phyloP scores from a whole-genome alignment of 2,797 vertebrate genomes.

The Mormyrus hasselquistii region DNA sequence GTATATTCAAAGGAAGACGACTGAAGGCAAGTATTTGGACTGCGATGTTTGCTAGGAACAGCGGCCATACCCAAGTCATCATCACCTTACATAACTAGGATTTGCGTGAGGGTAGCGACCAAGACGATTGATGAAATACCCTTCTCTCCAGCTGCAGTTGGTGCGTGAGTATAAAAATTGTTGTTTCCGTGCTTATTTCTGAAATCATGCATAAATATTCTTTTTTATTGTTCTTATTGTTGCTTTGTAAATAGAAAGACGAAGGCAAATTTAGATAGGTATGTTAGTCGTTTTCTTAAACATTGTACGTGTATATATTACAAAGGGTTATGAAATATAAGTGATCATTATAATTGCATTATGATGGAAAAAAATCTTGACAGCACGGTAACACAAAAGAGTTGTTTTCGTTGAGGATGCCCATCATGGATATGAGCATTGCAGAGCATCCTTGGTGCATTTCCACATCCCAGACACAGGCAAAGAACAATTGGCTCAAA shows the following conservation, averaged over 20 bases:
- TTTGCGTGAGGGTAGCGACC: slow-evolving; percentile 34
- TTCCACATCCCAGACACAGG: slow-evolving; percentile 30
- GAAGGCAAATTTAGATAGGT: not conserved
- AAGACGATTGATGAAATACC: slow-evolving; percentile 28
- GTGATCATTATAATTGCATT: not conserved
- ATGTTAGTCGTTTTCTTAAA: not conserved
- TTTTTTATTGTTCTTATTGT: not conserved
- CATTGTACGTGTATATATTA: not conserved
- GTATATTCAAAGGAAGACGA: not conserved
- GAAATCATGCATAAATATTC: not conserved
- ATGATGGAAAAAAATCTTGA: not conserved
- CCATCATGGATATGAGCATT: not conserved
- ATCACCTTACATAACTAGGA: slow-evolving; percentile 55
- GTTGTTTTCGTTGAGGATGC: not conserved
- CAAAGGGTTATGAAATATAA: not conserved
- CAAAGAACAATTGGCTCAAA: slow-evolving; percentile 34
- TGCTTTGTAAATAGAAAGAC: not conserved
- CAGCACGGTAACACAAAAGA: not conserved
- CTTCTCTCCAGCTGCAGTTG: slow-evolving; percentile 12
- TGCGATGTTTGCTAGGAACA: slow-evolving; percentile 19
- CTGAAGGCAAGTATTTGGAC: not conserved
- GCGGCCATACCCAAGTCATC: slow-evolving; percentile 20
- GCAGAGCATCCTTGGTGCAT: not conserved
- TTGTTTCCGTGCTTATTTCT: not conserved
- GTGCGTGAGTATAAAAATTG: slow-evolving; percentile 10